Base-by-base conservation (phyloP, 2,888 invertebrate species). In the Phlogophora meticulosa region DNA sequence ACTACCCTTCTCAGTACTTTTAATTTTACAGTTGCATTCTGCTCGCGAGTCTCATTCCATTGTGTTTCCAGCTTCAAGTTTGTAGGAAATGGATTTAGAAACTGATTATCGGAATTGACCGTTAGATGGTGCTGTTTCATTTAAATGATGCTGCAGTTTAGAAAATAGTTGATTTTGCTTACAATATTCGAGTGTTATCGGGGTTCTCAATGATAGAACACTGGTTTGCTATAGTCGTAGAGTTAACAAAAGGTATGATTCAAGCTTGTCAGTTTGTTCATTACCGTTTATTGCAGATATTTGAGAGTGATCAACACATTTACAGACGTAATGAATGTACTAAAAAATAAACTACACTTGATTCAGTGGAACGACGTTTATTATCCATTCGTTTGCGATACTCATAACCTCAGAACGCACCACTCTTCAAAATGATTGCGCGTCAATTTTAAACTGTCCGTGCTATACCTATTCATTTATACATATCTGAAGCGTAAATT, bases 21-120 rank as follows among this genome's bases (percentile, higher is more conserved):
- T 48, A 46, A 68, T 36, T 46, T 40, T 10, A 53, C 52, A 42
- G 24, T 67, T 24, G 46, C 57, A 71, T 46, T 32, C 53, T 15
- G 24, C 24, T 10, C 24, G 10, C 15, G 32, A 51, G n/a, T 65
- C 28, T 17, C 10, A 45, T 59, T 70, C 9, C 65, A 43, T 53
- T 11, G 20, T 5, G 10, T 51, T 58, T 51, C 13, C 17, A 48
- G 59, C 28, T 42, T 45, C 17, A 38, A 38, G 3, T 38, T 59
- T 34, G 38, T 43, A 42, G 24, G 0, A 7, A 48, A 51, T 24
- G 32, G 13, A 58, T 53, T 59, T 51, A 4, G 4, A 24, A 77
- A 42, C 42, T 77, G 38, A 46, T 56, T 28, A 28, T 4, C 4
- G 10, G 7, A 45, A 42, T n/a, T 58, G 28, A 36, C n/a, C 5